Base-by-base conservation (phyloP, 2,113 vertebrate genomes). In the Cynoglossus semilaevis region DNA sequence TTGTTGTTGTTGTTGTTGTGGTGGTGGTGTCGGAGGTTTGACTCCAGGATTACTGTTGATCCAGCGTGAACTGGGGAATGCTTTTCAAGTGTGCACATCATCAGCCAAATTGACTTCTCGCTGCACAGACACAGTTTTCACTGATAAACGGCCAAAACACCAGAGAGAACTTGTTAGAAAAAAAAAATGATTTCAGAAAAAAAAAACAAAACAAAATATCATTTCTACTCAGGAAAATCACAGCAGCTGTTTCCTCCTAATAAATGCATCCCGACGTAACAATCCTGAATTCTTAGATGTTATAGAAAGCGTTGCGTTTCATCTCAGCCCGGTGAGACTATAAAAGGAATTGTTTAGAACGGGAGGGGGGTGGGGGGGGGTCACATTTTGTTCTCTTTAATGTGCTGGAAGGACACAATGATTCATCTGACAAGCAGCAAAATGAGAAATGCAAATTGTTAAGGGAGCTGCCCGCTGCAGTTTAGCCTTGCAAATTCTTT, bases 361-460 rank as follows among this genome's bases (percentile, higher is more conserved):
- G 69, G 58, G 22, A 29, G 22, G 22, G 2, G 6, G 22, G 22
- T 2, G 22, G 2, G 2, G 22, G 22, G 22, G 22, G 22, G 22
- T 44, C 51, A 40, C 1, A 68, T 73, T 60, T 71, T 75, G 67
- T 68, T 74, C 42, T 56, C 18, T 53, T 54, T 58, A 69, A 61
- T 52, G 55, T 60, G 47, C 57, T 61, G 9, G 48, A 43, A 58
- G 29, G 55, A 76, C 59, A 61, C 68, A 56, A 57, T 77, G 66
- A 70, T 72, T 78, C 57, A 70, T 77, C 59, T 64, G 72, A 66
- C 58, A 74, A 68, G 56, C 65, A 43, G 41, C 46, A 50, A 72
- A 80, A 78, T 68, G 76, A 85, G 72, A 76, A 71, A 83, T 81
- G 74, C 71, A 84, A 78, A 80, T 73, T 58, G 57, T 55, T 15